phyloP scores from a whole-genome alignment of 2,797 vertebrate species.

The Hybognathus amarus region DNA sequence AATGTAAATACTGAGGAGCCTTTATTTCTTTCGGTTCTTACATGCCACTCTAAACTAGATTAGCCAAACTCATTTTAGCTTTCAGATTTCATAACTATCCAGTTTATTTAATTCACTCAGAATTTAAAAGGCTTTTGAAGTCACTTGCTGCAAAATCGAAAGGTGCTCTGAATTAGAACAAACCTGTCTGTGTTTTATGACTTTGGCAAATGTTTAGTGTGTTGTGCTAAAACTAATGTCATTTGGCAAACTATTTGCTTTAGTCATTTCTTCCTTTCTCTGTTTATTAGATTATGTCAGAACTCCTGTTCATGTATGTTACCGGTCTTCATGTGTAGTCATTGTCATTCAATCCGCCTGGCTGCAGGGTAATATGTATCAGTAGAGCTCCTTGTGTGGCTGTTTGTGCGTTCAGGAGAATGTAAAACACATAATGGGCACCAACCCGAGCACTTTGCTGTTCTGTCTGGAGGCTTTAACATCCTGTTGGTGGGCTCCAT shows the following conservation, averaged over 20 bases:
- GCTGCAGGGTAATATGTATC: background rate
- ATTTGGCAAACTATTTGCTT: constrained; percentile 21
- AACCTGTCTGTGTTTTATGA: constrained; percentile 29
- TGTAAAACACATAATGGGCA: constrained; percentile 31
- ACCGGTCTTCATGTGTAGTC: background rate
- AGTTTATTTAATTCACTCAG: constrained; percentile 34
- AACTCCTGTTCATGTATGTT: constrained; percentile 6
- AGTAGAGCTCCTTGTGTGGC: background rate
- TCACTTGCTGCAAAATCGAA: constrained; percentile 7
- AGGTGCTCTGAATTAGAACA: constrained; percentile 5
- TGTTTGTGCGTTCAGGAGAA: background rate
- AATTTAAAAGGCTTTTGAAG: constrained; percentile 26
- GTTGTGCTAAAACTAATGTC: constrained; percentile 23
- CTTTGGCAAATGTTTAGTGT: constrained; percentile 6
- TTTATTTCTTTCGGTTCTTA: background rate
- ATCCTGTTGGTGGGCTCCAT: constrained; percentile 40
- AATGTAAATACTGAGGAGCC: background rate
- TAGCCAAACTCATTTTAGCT: constrained; percentile 43
- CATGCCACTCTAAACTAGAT: background rate
- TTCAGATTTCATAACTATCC: constrained; percentile 45
- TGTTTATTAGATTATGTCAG: constrained; percentile 23
- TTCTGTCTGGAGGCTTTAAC: constrained; percentile 22
- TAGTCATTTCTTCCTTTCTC: constrained; percentile 11
- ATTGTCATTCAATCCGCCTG: constrained; percentile 2
- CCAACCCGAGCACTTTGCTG: constrained; percentile 34